A percentile compares a stretch with the other conserved stretches of the same genome.
phyloP scores from a whole-genome alignment of 1,140 invertebrate species.

The Camponotus floridanus region DNA sequence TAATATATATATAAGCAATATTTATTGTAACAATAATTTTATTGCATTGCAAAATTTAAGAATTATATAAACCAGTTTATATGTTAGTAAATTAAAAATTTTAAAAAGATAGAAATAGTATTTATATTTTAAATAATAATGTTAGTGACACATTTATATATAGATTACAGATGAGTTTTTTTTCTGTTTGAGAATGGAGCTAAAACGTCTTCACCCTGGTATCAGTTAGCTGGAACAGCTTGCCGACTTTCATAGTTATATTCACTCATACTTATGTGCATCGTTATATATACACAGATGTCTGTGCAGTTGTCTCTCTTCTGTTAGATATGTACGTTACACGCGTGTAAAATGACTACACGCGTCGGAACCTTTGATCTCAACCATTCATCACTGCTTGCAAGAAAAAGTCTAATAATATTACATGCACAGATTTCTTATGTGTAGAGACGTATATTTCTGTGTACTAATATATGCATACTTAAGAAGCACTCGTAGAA shows the following conservation, averaged over 20 bases:
- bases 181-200: neutral
- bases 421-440: slow-evolving; percentile 73
- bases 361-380: slow-evolving; percentile 84
- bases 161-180: slow-evolving; percentile 24
- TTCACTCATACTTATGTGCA: slow-evolving; percentile 2
- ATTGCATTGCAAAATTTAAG: neutral
- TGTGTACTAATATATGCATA: slow-evolving; percentile 38
- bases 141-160: neutral
- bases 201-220: slow-evolving; percentile 52
- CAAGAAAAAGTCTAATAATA: slow-evolving; percentile 86
- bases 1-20: neutral
- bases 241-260: slow-evolving; percentile 34
- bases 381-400: slow-evolving; percentile 84
- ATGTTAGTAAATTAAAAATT: neutral
- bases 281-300: slow-evolving; percentile 22
- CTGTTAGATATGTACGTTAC: slow-evolving; percentile 84
- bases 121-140: slow-evolving; percentile 30
- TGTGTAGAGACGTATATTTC: neutral
- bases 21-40: neutral
- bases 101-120: neutral
- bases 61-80: neutral
- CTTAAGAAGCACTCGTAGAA: slow-evolving; percentile 34
- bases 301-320: slow-evolving; percentile 16
- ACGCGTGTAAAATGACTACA: slow-evolving; percentile 85
- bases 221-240: slow-evolving; percentile 32